Evolutionary conservation across 2,888 invertebrate species (phyloP).

Genomic region (Drosophila birchii): DNA sequence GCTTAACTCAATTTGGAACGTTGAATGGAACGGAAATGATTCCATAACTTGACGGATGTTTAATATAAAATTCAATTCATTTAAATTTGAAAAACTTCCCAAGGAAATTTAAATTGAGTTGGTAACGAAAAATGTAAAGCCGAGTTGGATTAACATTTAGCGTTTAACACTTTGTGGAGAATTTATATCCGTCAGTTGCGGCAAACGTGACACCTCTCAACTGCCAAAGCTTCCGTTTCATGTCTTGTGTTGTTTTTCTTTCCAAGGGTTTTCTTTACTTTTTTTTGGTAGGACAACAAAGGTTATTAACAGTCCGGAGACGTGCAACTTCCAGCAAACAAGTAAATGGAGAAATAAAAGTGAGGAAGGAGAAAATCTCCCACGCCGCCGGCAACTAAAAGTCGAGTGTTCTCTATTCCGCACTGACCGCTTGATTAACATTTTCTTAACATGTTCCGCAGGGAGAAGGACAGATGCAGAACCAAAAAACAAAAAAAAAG

Average conservation of each 20-base stretch:
- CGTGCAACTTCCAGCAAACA: conserved; percentile 61
- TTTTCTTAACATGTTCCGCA: conserved; percentile 66
- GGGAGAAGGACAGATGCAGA: conserved; percentile 9
- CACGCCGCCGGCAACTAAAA: conserved; percentile 66
- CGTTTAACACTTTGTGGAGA: conserved; percentile 64
- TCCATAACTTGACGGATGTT: conserved; percentile 67
- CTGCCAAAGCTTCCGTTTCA: conserved; percentile 73
- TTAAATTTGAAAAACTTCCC: conserved; percentile 48
- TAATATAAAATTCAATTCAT: conserved; percentile 64
- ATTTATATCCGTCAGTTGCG: conserved; percentile 72
- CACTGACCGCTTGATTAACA: conserved; percentile 79
- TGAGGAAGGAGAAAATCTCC: conserved; percentile 61
- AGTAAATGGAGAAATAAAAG: conserved; percentile 44
- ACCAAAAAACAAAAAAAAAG: background rate
- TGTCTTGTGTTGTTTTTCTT: conserved; percentile 42
- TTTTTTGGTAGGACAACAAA: conserved; percentile 53
- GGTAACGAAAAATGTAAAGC: conserved; percentile 22
- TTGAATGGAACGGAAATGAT: conserved; percentile 73
- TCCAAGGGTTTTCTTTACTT: conserved; percentile 21
- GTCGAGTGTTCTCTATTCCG: conserved; percentile 71
- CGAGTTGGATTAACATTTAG: conserved; percentile 43
- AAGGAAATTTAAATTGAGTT: conserved; percentile 45
- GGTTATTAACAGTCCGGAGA: conserved; percentile 75
- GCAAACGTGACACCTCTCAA: conserved; percentile 55
- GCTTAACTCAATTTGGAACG: conserved; percentile 65